Base-by-base conservation (phyloP, 2,888 invertebrate species). In the Phasia obesa region DNA sequence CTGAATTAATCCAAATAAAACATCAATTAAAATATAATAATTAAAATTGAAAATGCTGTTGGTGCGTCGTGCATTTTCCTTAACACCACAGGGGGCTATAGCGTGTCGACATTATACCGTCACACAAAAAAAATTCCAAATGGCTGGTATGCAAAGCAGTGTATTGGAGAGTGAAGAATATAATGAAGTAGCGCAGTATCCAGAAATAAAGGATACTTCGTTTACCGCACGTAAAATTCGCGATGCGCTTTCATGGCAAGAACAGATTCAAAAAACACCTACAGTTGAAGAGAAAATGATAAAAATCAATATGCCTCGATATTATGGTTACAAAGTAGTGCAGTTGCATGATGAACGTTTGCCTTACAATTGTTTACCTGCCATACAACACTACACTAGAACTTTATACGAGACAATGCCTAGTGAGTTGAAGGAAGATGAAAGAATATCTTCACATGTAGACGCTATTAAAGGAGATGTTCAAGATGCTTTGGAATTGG, bases 271-370 rank as follows among this genome's bases (percentile, higher is more conserved):
- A 88, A 90, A 92, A 1, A 87, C 95, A 13, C 93, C 94, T 75
- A 96, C 96, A 0, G 93, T 97, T 0, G 97, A 97, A 91, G 96
- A 97, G 89, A 97, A 97, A 88, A 93, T 96, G 86, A 94, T 96
- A 67, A 96, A 95, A 86, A 88, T 97, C 25, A 97, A 97, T 89
- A 95, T 97, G 94, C 96, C 96, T 0, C 93, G 93, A 62, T 97
- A 95, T 89, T 97, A 96, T 89, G 97, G 97, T 1, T 97, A 94
- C 92, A 93, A 93, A 87, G 93, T 93, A 76, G 90, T 94, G 1
- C 91, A 93, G 87, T 88, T 97, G 4, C 90, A 92, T 2, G 96
- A 96, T 88, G 91, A 93, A 60, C 85, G 85, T 15, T 85, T 93
- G 25, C 94, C 94, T 0, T 97, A 96, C 87, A 94, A 96, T 90